phyloP scores from a whole-genome alignment of 2,797 vertebrate species.

The Prionace glauca region DNA sequence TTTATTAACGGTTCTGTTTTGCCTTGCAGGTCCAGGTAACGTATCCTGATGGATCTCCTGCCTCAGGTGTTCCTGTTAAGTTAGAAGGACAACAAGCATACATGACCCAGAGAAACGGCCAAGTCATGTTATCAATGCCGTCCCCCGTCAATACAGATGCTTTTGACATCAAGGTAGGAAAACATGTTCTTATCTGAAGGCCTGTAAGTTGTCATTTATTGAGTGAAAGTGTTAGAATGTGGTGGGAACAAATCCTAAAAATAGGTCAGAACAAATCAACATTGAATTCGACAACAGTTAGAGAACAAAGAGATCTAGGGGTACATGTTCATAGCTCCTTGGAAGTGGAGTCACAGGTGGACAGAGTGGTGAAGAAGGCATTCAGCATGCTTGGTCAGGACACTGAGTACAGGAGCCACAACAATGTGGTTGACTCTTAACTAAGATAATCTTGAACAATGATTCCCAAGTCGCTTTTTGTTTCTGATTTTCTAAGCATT shows the following conservation, averaged over 20 bases:
- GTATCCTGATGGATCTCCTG: constrained; percentile 52
- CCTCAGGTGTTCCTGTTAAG: constrained; percentile 44
- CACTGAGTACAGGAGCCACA: too few species aligned
- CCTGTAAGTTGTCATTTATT: background rate
- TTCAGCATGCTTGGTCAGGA: too few species aligned
- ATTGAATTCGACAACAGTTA: too few species aligned
- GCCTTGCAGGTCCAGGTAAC: constrained; percentile 49
- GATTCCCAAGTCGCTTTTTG: too few species aligned
- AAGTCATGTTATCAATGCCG: constrained; percentile 44
- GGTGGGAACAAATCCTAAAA: background rate
- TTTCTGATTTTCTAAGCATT: too few species aligned
- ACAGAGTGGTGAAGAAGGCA: too few species aligned
- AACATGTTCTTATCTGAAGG: background rate
- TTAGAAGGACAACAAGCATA: background rate
- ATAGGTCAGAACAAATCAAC: too few species aligned
- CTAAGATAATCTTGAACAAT: too few species aligned
- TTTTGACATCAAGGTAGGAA: constrained; percentile 53
- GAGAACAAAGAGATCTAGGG: too few species aligned
- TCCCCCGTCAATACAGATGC: constrained; percentile 44
- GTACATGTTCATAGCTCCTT: too few species aligned
- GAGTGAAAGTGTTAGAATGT: background rate
- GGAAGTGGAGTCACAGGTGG: too few species aligned
- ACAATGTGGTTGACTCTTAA: too few species aligned
- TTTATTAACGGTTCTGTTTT: background rate
- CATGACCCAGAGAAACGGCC: constrained; percentile 46